phyloP scores from a whole-genome alignment of 2,113 vertebrate species.

The Corythoichthys intestinalis region DNA sequence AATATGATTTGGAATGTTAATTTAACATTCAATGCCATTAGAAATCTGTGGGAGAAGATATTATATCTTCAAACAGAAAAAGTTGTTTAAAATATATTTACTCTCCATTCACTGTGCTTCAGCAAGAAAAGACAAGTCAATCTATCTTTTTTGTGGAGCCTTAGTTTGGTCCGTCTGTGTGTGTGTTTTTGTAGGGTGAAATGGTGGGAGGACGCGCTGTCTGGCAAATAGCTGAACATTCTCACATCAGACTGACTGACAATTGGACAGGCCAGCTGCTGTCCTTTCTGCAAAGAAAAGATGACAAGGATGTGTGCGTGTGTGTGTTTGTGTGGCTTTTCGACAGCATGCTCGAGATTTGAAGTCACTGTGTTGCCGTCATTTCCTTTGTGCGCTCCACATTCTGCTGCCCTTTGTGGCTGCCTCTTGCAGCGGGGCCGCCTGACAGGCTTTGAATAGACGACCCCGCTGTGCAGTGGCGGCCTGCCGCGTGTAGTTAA shows the following conservation, averaged over 20 bases:
- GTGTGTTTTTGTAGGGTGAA: neutral
- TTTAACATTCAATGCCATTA: neutral
- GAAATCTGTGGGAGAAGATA: neutral
- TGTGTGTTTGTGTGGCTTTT: constrained; percentile 30
- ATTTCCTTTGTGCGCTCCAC: constrained; percentile 55
- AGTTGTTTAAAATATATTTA: neutral
- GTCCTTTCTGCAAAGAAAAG: constrained; percentile 33
- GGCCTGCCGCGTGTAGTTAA: constrained; percentile 64
- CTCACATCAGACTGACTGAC: constrained; percentile 58
- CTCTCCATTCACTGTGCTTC: neutral
- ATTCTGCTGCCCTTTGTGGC: constrained; percentile 62
- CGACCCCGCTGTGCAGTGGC: constrained; percentile 63
- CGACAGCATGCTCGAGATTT: constrained; percentile 57
- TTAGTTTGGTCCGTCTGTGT: neutral
- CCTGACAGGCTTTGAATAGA: constrained; percentile 69
- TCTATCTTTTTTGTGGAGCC: neutral
- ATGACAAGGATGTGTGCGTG: constrained; percentile 34
- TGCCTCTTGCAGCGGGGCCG: constrained; percentile 43
- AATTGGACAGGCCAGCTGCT: constrained; percentile 58
- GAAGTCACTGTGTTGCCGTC: constrained; percentile 58
- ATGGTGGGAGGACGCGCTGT: constrained; percentile 34
- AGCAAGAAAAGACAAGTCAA: neutral
- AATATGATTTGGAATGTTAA: neutral
- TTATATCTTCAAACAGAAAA: neutral
- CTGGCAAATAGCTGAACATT: constrained; percentile 47